Conservation (phyloP, 30 jellyfish, hydroid and myxozoan species). For the Turritopsis rubra region DNA sequence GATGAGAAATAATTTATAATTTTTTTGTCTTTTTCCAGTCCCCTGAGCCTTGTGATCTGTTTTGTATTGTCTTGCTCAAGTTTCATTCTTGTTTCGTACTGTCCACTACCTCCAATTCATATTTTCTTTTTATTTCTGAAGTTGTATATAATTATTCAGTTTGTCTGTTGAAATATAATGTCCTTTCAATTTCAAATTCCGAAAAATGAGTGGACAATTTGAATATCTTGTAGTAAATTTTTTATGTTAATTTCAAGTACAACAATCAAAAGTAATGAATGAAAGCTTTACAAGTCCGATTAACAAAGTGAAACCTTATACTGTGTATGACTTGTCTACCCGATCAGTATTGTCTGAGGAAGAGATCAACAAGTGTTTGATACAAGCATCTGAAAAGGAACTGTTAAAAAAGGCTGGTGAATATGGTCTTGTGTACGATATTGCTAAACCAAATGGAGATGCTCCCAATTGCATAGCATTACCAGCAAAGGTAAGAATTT, state of each 20-base stretch:
- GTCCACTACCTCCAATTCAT: no score
- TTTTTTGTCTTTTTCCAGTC: no score
- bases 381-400: slow-evolving; percentile 30
- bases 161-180: no score
- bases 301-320: slow-evolving; percentile 69
- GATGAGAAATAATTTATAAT: no score
- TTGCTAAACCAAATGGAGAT: slow-evolving; percentile 23
- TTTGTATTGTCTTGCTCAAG: no score
- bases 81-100: no score
- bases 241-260: background rate
- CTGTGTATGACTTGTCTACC: slow-evolving; percentile 84
- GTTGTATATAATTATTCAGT: no score
- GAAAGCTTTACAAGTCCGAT: background rate
- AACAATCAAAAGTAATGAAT: background rate
- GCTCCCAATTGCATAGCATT: slow-evolving; percentile 21
- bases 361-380: slow-evolving; percentile 60
- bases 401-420: slow-evolving; percentile 6
- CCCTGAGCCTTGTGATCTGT: no score
- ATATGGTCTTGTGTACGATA: background rate
- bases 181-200: no score
- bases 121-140: no score
- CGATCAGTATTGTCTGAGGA: slow-evolving; percentile 47
- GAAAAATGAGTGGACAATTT: no score
- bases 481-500: slow-evolving; percentile 31
- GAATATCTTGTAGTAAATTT: no score